Conservation (phyloP, 2,797 vertebrate species). For the Ctenosaura bakeri region DNA sequence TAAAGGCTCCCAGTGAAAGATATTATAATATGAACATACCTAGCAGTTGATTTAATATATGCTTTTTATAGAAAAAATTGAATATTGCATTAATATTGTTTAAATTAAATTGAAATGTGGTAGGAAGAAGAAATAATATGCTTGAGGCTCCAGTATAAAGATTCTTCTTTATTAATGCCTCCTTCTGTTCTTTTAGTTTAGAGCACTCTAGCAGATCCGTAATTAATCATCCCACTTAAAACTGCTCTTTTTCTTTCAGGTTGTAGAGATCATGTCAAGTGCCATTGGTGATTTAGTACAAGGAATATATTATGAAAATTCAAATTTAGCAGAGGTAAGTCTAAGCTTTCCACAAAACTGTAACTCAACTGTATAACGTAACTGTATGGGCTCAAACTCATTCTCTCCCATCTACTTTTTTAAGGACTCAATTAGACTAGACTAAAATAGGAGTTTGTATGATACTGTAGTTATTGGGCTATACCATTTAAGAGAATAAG, state of each 20-base stretch:
- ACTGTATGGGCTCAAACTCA: neutral
- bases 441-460: neutral
- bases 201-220: constrained; percentile 47
- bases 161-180: constrained; percentile 45
- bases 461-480: neutral
- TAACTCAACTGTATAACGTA: neutral
- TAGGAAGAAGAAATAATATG: constrained; percentile 38
- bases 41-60: constrained; percentile 68
- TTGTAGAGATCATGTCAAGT: constrained; percentile 95
- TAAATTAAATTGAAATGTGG: constrained; percentile 56
- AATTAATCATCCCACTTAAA: constrained; percentile 39
- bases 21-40: constrained; percentile 70
- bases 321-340: constrained; percentile 86
- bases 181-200: constrained; percentile 53
- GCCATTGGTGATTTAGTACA: constrained; percentile 96
- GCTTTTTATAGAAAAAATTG: constrained; percentile 16
- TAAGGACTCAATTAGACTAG: neutral
- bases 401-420: neutral
- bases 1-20: constrained; percentile 74
- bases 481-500: neutral
- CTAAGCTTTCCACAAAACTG: constrained; percentile 24
- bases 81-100: constrained; percentile 58
- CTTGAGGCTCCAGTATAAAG: constrained; percentile 49
- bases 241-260: constrained; percentile 80
- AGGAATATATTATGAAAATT: constrained; percentile 93